phyloP scores from a whole-genome alignment of 2,113 vertebrate genomes.

The Podarcis muralis region DNA sequence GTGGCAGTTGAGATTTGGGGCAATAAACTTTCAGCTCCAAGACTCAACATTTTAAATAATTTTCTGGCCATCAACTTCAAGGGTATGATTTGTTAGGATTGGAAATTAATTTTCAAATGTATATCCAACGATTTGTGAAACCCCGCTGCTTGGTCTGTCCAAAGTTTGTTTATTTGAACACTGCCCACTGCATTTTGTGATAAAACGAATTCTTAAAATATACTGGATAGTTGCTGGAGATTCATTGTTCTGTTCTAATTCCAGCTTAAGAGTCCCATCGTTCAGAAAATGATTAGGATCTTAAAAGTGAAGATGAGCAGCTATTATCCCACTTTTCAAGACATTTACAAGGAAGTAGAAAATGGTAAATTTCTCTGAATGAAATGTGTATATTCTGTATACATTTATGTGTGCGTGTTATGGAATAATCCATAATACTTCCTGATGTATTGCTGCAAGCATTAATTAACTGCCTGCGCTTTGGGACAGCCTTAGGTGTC shows the following conservation, averaged over 20 bases:
- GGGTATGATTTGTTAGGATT: neutral
- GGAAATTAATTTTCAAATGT: neutral
- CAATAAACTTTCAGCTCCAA: neutral
- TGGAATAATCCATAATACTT: conserved; percentile 23
- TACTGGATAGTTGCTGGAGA: neutral
- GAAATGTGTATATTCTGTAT: neutral
- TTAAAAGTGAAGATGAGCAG: conserved; percentile 82
- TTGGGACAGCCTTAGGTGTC: neutral
- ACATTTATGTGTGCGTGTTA: neutral
- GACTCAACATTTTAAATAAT: neutral
- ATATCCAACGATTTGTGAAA: neutral
- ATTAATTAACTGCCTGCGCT: neutral
- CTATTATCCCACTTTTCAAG: conserved; percentile 79
- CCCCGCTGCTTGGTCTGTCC: neutral
- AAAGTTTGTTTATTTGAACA: neutral
- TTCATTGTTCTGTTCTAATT: conserved; percentile 28
- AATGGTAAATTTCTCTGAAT: conserved; percentile 64
- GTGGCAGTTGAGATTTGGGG: neutral
- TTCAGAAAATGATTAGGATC: conserved; percentile 77
- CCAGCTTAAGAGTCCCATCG: conserved; percentile 76
- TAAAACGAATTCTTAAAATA: neutral
- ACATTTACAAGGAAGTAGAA: conserved; percentile 72
- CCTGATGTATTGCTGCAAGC: neutral
- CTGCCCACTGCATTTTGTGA: neutral
- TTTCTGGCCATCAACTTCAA: neutral